phyloP scores from a whole-genome alignment of 2,797 vertebrate genomes.

The Danio aesculapii region DNA sequence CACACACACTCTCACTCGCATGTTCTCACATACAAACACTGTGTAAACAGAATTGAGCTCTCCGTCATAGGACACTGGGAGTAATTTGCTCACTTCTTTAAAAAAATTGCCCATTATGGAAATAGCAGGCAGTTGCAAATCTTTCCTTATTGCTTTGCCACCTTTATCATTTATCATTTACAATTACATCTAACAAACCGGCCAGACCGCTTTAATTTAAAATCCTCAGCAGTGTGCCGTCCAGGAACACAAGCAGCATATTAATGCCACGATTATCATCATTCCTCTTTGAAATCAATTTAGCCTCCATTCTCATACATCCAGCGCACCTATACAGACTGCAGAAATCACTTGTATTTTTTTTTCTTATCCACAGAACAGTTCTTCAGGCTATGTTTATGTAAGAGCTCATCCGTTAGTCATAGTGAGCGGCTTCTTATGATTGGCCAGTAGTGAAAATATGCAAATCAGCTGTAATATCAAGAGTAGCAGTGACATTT shows the following conservation, averaged over 20 bases:
- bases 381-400: constrained; percentile 21
- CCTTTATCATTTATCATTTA: constrained; percentile 69
- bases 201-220: constrained; percentile 73
- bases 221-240: constrained; percentile 64
- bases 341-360: background rate
- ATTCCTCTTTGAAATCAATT: constrained; percentile 71
- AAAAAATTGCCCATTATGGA: constrained; percentile 66
- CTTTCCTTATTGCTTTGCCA: constrained; percentile 67
- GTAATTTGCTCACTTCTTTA: constrained; percentile 57
- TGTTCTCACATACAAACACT: background rate
- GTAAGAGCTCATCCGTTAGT: constrained; percentile 34
- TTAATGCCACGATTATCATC: constrained; percentile 71
- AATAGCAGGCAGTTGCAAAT: constrained; percentile 62
- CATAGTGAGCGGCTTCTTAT: constrained; percentile 21
- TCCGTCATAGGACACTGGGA: constrained; percentile 57
- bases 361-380: constrained; percentile 1
- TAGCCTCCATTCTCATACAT: constrained; percentile 64
- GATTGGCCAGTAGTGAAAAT: constrained; percentile 34
- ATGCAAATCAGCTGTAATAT: constrained; percentile 36
- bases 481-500: constrained; percentile 36
- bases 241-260: constrained; percentile 68
- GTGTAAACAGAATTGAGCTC: constrained; percentile 45
- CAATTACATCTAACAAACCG: constrained; percentile 76
- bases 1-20: background rate
- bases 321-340: constrained; percentile 55